Evolutionary conservation across 2,113 vertebrate genomes (phyloP).

Genomic region (Grallaria varia): DNA sequence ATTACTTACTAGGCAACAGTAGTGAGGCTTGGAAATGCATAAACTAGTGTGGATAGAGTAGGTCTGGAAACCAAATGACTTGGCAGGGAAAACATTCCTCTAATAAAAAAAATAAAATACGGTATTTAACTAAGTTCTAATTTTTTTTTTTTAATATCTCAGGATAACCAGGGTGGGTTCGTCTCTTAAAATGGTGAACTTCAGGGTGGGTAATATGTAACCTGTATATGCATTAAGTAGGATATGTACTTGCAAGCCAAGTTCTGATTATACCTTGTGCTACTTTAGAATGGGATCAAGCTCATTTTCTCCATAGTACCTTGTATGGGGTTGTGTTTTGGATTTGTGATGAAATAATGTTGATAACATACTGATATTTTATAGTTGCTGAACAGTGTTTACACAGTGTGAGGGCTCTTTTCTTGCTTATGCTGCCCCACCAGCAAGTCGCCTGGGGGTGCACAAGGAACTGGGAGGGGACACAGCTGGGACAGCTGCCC

Average conservation of each 20-base stretch:
- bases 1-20: background rate
- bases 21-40: background rate
- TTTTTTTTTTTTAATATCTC: background rate
- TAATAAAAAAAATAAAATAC: background rate
- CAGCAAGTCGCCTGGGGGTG: fast-evolving
- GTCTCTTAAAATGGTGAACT: background rate
- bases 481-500: background rate
- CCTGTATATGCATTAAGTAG: background rate
- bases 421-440: background rate
- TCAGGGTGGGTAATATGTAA: background rate
- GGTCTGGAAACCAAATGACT: background rate
- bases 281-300: background rate
- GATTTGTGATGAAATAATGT: background rate
- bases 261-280: background rate
- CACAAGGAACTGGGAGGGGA: background rate
- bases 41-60: background rate
- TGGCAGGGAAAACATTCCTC: background rate
- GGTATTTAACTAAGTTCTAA: background rate
- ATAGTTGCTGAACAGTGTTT: background rate
- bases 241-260: background rate
- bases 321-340: background rate
- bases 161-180: background rate
- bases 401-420: background rate
- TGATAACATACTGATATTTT: background rate
- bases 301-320: background rate